phyloP scores from a whole-genome alignment of 2,888 invertebrate genomes.

The Patella pellucida region DNA sequence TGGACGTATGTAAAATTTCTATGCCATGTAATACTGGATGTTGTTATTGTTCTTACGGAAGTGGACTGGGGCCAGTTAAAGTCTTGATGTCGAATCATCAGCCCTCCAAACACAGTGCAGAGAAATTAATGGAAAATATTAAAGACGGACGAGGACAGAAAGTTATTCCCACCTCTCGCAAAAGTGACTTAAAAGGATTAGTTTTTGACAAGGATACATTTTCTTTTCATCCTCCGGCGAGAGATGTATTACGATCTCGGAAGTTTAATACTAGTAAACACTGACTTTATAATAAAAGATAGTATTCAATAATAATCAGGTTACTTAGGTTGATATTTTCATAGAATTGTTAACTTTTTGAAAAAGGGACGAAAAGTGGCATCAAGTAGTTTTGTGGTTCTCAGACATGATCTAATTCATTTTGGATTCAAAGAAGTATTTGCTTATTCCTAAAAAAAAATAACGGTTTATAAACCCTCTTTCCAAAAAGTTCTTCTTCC shows the following conservation, averaged over 20 bases:
- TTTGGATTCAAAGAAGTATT: too few relatives aligned
- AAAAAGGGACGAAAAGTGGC: too few relatives aligned
- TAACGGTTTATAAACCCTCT: too few relatives aligned
- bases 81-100: constrained; percentile 15
- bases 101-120: not conserved
- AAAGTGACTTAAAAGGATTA: constrained; percentile 27
- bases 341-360: too few relatives aligned
- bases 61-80: constrained; percentile 19
- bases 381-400: too few relatives aligned
- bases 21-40: constrained; percentile 21
- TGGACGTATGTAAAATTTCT: constrained; percentile 15
- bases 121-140: constrained; percentile 17
- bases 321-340: too few relatives aligned
- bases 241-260: not conserved
- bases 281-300: not conserved
- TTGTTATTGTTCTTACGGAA: constrained; percentile 25
- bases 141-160: constrained; percentile 27
- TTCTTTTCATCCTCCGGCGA: constrained; percentile 26
- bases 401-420: too few relatives aligned
- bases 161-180: constrained; percentile 25
- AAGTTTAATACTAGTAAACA: not conserved
- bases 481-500: too few relatives aligned
- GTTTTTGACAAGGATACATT: constrained; percentile 22
- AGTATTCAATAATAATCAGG: too few relatives aligned
- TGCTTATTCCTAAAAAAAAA: too few relatives aligned